Base-by-base conservation (phyloP, 2,113 vertebrate species). In the Malaclemys terrapin region DNA sequence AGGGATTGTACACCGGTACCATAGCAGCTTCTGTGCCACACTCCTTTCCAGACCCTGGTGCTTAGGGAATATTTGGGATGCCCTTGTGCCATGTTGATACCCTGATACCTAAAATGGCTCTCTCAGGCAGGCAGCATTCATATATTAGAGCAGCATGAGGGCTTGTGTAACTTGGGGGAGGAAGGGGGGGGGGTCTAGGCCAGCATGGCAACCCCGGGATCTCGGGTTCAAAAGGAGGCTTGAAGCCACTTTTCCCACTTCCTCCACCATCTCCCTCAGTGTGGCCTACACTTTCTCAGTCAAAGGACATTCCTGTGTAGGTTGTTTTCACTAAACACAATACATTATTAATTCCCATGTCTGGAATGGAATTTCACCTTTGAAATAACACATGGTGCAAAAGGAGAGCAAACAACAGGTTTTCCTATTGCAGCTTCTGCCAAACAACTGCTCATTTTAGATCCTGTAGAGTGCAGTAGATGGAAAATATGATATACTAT, bases 401-500 rank as follows among this genome's bases (percentile, higher is more conserved):
- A 87, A 52, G n/a, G 89, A 94, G 8, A 76, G 13, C 87, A 95
- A 94, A 89, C 4, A 92, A 57, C 62, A 90, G 38, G 13, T 25
- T 93, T 95, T 85, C 1, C 1, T 87, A 5, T 75, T 93, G 92
- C 85, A 94, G 81, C 42, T 94, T 38, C 76, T 94, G 93, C 85
- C 56, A 94, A 82, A 52, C 20, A 94, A 91, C 81, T 91, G 59
- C 56, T 92, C n/a, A 57, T 89, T 95, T 97, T 87, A 94, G 6
- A 92, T 92, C 92, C 57, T 85, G 35, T 47, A 20, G 29, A 88
- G 31, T 82, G 13, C 45, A 25, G n/a, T 35, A 95, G 72, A 72
- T 86, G 82, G 87, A 83, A 72, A 88, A 95, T 19, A 53, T 85
- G 81, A 78, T 82, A 85, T 54, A 47, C 2, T 6, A 10, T 8